Conservation (phyloP, 2,797 vertebrate genomes). For the Chelidonichthys spinosus region DNA sequence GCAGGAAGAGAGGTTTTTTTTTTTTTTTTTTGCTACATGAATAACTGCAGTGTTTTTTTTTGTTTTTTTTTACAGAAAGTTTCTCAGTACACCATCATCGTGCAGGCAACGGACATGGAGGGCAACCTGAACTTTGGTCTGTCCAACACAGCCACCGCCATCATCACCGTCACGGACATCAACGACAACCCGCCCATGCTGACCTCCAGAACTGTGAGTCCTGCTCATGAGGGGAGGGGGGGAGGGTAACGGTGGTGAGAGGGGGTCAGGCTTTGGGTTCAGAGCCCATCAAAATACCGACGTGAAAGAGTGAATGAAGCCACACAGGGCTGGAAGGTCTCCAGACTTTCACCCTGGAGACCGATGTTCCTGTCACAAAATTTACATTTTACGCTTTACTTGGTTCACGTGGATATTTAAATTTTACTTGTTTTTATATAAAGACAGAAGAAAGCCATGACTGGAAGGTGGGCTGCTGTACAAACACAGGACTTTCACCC, state of each 20-base stretch:
- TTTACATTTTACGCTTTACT: no score
- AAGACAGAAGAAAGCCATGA: no score
- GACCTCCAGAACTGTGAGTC: constrained; percentile 91
- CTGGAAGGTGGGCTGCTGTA: no score
- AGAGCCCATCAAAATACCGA: background rate
- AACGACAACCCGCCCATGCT: constrained; percentile 96
- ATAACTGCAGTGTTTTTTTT: constrained; percentile 42
- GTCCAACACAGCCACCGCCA: constrained; percentile 94
- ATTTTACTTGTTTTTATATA: no score
- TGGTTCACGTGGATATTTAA: no score
- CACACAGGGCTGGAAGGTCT: no score
- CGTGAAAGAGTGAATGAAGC: no score
- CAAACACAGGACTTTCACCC: no score
- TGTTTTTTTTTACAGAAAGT: constrained; percentile 87
- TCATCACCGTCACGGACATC: constrained; percentile 93
- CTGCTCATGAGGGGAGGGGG: constrained; percentile 30
- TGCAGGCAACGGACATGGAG: constrained; percentile 98
- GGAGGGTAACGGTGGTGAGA: constrained; percentile 14
- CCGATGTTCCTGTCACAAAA: no score
- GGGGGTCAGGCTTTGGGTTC: constrained; percentile 13
- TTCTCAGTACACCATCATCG: constrained; percentile 93
- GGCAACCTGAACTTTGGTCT: constrained; percentile 95
- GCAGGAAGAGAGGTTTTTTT: constrained; percentile 16
- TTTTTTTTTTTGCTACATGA: constrained; percentile 37
- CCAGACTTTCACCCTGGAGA: no score